Evolutionary conservation across 2,797 vertebrate genomes (phyloP).

Genomic region (Hoplostethus atlanticus): DNA sequence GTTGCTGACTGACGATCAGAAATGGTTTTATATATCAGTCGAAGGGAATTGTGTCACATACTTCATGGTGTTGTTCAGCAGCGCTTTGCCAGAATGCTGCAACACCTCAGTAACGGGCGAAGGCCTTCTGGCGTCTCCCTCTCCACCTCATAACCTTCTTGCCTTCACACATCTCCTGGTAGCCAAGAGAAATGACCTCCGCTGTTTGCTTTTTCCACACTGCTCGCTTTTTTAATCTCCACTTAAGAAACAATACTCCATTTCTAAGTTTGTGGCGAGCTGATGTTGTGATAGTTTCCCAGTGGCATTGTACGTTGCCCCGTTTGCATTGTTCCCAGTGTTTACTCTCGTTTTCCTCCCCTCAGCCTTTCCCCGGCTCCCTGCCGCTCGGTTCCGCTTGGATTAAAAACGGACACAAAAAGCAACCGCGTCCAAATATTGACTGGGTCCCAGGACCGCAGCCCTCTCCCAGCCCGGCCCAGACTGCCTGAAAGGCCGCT

Average conservation of each 20-base stretch:
- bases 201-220: conserved; percentile 65
- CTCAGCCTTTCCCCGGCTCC: conserved; percentile 72
- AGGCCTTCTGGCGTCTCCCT: conserved; percentile 11
- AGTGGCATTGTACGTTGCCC: conserved; percentile 74
- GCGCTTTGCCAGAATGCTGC: background rate
- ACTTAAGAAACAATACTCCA: conserved; percentile 80
- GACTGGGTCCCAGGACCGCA: conserved; percentile 82
- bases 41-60: background rate
- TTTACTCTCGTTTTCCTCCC: conserved; percentile 78
- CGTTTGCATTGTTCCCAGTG: conserved; percentile 78
- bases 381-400: conserved; percentile 78
- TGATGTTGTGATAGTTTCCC: conserved; percentile 83
- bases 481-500: conserved; percentile 82
- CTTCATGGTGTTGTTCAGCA: too few relatives aligned
- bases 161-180: conserved; percentile 22
- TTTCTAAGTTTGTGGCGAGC: conserved; percentile 68
- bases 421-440: conserved; percentile 88
- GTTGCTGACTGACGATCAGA: conserved; percentile 20
- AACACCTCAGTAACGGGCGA: conserved; percentile 4
- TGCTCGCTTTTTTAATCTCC: conserved; percentile 81
- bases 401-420: conserved; percentile 81
- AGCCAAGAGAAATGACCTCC: conserved; percentile 56
- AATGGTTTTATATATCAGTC: background rate
- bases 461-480: conserved; percentile 77
- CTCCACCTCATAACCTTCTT: conserved; percentile 32